Evolutionary conservation across 1,140 invertebrate genomes (phyloP).

Genomic region (Diorhabda sublineata): DNA sequence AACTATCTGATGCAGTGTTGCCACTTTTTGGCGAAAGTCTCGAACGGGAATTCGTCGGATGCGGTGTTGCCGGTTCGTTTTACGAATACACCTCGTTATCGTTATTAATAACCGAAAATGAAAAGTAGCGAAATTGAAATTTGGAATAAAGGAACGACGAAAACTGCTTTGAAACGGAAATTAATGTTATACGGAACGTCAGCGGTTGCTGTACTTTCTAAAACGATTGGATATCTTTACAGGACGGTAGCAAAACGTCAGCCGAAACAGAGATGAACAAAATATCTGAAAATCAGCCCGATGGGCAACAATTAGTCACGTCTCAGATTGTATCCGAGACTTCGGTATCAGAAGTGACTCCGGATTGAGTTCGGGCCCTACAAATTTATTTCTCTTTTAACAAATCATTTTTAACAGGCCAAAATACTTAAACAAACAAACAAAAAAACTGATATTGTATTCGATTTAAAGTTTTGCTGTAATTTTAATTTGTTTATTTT

Average conservation of each 20-base stretch:
- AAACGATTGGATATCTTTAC: constrained; percentile 45
- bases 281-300: constrained; percentile 36
- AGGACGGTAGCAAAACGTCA: constrained; percentile 44
- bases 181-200: background rate
- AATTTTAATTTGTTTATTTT: background rate
- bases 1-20: too few species aligned
- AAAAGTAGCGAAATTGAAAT: too few species aligned
- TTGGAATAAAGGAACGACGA: background rate
- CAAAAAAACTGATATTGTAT: too few species aligned
- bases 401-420: too few species aligned
- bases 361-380: constrained; percentile 29
- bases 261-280: constrained; percentile 43
- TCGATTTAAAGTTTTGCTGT: background rate
- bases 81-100: too few species aligned
- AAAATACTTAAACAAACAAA: too few species aligned
- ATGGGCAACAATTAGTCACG: constrained; percentile 28
- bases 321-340: constrained; percentile 35
- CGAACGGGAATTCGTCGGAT: too few species aligned
- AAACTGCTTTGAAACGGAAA: background rate
- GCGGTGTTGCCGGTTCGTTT: too few species aligned
- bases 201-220: constrained; percentile 5
- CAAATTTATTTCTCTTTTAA: background rate
- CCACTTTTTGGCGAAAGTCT: too few species aligned
- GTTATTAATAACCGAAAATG: too few species aligned
- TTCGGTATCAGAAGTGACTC: constrained; percentile 33